Evolutionary conservation across 2,797 vertebrate species (phyloP).

Genomic region (Simalia tracyae): DNA sequence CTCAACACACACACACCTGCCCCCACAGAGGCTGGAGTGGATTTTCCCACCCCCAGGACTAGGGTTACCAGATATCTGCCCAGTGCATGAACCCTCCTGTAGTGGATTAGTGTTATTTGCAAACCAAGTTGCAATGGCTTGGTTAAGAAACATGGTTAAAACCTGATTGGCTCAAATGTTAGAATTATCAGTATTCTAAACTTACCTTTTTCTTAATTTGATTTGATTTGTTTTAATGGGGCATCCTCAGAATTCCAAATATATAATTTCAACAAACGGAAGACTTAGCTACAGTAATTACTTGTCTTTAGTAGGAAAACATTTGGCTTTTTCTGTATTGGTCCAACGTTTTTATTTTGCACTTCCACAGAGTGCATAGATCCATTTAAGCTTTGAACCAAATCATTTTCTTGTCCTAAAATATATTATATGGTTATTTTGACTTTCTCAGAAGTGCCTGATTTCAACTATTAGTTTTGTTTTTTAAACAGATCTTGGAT

Average conservation of each 20-base stretch:
- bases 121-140: neutral
- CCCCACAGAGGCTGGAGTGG: neutral
- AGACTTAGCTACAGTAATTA: neutral
- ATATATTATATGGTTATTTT: neutral
- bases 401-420: neutral
- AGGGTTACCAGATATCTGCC: neutral
- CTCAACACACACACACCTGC: neutral
- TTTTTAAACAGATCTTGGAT: neutral
- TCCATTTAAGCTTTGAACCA: neutral
- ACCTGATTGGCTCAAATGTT: neutral
- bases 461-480: neutral
- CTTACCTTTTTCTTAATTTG: neutral
- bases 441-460: neutral
- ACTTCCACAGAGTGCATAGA: neutral
- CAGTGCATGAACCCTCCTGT: no score
- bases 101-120: neutral
- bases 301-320: neutral
- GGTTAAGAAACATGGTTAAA: neutral
- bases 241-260: slow-evolving; percentile 2
- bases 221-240: neutral
- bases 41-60: neutral
- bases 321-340: neutral
- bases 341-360: neutral
- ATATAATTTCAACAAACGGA: neutral
- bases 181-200: neutral